Conservation (phyloP, 1,140 invertebrate species). For the Lordiphosa mommai region DNA sequence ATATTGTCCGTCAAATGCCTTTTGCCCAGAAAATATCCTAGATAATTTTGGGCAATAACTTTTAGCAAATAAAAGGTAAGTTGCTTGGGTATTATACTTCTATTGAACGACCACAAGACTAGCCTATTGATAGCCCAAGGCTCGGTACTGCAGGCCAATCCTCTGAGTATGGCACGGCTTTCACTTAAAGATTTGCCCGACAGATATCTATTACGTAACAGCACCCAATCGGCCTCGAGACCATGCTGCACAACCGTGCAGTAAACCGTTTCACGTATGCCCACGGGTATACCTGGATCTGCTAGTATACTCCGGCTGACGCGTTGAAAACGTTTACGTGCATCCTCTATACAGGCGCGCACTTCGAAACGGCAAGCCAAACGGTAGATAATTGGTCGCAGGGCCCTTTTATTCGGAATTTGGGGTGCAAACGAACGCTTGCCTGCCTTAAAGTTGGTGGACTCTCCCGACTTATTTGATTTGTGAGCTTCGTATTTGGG, state of each 20-base stretch:
- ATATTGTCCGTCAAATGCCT: not conserved
- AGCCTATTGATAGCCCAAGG: slow-evolving; percentile 86
- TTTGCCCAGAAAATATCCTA: slow-evolving; percentile 3
- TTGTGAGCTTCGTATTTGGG: not conserved
- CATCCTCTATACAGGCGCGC: slow-evolving; percentile 82
- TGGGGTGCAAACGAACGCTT: not conserved
- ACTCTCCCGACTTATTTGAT: not conserved
- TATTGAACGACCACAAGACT: slow-evolving; percentile 82
- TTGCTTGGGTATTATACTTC: not conserved
- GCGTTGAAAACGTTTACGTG: slow-evolving; percentile 82
- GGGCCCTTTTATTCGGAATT: not conserved
- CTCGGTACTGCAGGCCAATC: slow-evolving; percentile 86
- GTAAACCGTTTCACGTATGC: slow-evolving; percentile 86
- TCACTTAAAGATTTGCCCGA: slow-evolving; percentile 85
- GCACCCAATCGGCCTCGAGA: slow-evolving; percentile 87
- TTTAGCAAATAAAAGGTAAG: not conserved
- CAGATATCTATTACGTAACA: slow-evolving; percentile 86
- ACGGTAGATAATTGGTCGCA: slow-evolving; percentile 10
- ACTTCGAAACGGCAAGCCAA: slow-evolving; percentile 83
- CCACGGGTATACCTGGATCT: slow-evolving; percentile 83
- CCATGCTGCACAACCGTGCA: slow-evolving; percentile 88
- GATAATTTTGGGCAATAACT: not conserved
- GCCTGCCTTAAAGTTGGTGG: too few species aligned
- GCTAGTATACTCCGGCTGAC: too few species aligned
- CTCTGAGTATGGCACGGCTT: slow-evolving; percentile 82